Evolutionary conservation across 2,888 invertebrate species (phyloP).

Genomic region (Palloptera scutellata): DNA sequence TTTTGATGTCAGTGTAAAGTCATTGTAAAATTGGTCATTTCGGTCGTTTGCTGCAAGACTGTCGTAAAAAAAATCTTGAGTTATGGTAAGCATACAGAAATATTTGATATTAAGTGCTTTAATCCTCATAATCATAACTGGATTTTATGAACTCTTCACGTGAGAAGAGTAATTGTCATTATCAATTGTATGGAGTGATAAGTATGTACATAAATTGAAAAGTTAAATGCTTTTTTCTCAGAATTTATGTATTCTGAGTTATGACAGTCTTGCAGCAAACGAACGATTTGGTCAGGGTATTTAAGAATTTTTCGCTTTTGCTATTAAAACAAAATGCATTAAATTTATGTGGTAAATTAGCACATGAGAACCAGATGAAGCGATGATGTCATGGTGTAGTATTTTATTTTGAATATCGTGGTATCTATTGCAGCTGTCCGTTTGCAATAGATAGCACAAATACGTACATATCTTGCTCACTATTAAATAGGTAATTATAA

Average conservation of each 20-base stretch:
- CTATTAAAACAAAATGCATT: neutral
- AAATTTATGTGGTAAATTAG: neutral
- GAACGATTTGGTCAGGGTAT: too few relatives aligned
- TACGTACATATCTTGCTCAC: too few relatives aligned
- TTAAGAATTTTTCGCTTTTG: neutral
- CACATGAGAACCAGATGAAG: neutral
- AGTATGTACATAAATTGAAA: neutral
- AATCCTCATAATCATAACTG: too few relatives aligned
- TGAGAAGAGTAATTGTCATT: neutral
- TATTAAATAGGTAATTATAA: too few relatives aligned
- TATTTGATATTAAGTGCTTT: too few relatives aligned
- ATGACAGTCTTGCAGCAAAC: too few relatives aligned
- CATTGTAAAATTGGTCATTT: constrained; percentile 23
- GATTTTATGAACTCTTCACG: neutral
- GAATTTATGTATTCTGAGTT: too few relatives aligned
- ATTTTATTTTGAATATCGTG: neutral
- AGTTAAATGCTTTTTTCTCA: too few relatives aligned
- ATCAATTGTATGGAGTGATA: neutral
- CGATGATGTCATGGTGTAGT: neutral
- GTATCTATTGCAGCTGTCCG: constrained; percentile 7
- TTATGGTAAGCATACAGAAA: too few relatives aligned
- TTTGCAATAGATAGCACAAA: constrained; percentile 13
- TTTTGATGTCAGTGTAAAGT: constrained; percentile 21
- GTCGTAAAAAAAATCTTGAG: too few relatives aligned
- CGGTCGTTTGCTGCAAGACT: too few relatives aligned